Evolutionary conservation across 92 coral and sea anemone species (phyloP).

Genomic region (Zoanthus solanderi): DNA sequence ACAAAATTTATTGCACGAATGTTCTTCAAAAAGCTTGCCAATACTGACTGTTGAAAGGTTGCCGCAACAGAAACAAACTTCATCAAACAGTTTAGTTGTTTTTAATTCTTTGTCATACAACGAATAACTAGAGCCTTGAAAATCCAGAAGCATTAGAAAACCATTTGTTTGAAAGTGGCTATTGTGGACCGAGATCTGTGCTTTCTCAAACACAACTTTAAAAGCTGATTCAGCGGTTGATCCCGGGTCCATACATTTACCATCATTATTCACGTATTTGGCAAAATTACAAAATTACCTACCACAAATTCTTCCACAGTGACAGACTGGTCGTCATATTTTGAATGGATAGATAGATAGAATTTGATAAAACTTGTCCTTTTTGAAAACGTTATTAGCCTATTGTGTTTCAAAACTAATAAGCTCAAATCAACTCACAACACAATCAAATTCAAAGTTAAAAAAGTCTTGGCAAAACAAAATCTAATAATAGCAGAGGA

Average conservation of each 20-base stretch:
- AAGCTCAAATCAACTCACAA: too few species aligned
- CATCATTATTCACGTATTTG: neutral
- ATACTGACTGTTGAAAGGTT: constrained; percentile 51
- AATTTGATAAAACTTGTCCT: too few species aligned
- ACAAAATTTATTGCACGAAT: neutral
- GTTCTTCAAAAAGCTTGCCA: neutral
- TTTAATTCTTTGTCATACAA: constrained; percentile 81
- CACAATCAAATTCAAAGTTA: too few species aligned
- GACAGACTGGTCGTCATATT: constrained; percentile 2
- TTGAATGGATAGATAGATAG: neutral
- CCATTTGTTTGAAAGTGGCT: constrained; percentile 48
- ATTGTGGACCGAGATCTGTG: constrained; percentile 70
- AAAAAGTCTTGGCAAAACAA: too few species aligned
- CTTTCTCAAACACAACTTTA: constrained; percentile 56
- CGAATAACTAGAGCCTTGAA: constrained; percentile 76
- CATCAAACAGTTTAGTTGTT: constrained; percentile 51
- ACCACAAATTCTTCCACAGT: neutral
- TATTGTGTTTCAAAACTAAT: too few species aligned
- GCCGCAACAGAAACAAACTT: constrained; percentile 76
- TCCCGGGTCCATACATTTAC: constrained; percentile 5
- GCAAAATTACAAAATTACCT: neutral
- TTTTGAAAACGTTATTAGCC: too few species aligned
- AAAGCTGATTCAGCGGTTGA: neutral
- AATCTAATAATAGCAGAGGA: too few species aligned
- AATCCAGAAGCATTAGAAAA: constrained; percentile 71